Conservation (phyloP, 2,113 vertebrate species). For the Gymnogyps californianus region DNA sequence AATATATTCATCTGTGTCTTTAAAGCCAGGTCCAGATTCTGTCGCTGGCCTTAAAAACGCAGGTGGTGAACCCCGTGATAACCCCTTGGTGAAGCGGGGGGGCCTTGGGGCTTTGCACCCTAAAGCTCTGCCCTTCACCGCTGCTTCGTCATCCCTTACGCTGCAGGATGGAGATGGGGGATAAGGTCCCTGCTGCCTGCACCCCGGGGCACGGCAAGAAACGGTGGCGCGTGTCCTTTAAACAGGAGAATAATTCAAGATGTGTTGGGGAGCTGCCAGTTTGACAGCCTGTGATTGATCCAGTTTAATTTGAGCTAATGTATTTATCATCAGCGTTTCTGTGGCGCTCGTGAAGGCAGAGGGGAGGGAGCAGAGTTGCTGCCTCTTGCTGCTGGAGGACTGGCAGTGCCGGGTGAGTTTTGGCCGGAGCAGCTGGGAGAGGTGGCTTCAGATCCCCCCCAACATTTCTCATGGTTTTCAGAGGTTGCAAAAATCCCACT, state of each 20-base stretch:
- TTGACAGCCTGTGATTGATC: neutral
- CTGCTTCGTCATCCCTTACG: neutral
- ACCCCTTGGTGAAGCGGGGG: neutral
- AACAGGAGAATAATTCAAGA: neutral
- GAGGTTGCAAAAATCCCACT: neutral
- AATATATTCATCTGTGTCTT: fast-evolving
- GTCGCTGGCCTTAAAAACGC: neutral
- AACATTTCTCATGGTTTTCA: fast-evolving
- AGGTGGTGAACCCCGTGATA: neutral
- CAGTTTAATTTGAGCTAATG: neutral
- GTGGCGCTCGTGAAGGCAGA: fast-evolving
- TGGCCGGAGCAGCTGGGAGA: neutral
- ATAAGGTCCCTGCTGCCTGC: neutral
- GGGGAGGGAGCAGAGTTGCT: neutral
- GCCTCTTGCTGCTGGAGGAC: neutral
- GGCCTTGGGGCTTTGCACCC: neutral
- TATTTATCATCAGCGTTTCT: neutral
- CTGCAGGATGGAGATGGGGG: neutral
- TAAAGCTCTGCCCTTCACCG: neutral
- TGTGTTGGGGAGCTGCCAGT: neutral
- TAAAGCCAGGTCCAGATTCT: neutral
- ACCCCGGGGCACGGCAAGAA: fast-evolving
- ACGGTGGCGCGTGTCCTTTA: fast-evolving
- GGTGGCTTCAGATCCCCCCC: neutral
- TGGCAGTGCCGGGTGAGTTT: neutral